These are phyloP conservation scores for Thera obeliscata DNA, from an alignment of 2,888 invertebrate genomes.

Conservation along the genomic window DNA sequence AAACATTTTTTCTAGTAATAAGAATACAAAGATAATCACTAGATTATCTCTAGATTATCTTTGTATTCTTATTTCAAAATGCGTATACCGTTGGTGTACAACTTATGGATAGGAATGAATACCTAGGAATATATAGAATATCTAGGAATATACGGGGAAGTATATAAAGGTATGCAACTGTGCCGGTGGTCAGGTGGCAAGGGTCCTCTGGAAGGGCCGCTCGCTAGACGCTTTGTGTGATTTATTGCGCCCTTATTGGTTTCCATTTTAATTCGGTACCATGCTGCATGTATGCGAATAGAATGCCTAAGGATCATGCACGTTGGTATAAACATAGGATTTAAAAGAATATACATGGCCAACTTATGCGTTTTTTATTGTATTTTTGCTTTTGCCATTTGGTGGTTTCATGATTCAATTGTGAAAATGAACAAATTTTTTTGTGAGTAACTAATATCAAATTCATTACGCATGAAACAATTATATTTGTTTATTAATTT, in stretches of 20 bases:
- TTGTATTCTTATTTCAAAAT: no score
- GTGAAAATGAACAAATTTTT: no score
- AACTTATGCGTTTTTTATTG: no score
- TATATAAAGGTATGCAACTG: constrained; percentile 49
- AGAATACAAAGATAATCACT: no score
- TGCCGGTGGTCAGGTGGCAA: constrained; percentile 68
- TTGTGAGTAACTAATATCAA: neutral
- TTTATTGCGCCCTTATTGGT: constrained; percentile 76
- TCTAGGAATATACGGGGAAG: constrained; percentile 5
- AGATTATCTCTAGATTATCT: no score
- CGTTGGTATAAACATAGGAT: neutral
- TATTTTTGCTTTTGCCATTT: no score
- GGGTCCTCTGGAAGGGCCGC: constrained; percentile 73
- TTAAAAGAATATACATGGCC: neutral
- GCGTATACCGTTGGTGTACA: no score
- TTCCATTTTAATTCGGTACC: constrained; percentile 70
- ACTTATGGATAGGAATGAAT: no score
- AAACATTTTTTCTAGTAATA: no score
- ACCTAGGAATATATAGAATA: neutral
- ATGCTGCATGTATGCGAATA: constrained; percentile 29
- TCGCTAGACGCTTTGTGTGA: constrained; percentile 72
- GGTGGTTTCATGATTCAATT: neutral
- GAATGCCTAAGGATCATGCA: constrained; percentile 4
- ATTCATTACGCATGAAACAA: neutral
- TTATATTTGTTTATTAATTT: no score